Percentiles rank a stretch among this genome's conserved stretches.
These are phyloP conservation scores for Amphipoea oculea DNA, from an alignment of 2,888 invertebrate species.

Conservation along the genomic window DNA sequence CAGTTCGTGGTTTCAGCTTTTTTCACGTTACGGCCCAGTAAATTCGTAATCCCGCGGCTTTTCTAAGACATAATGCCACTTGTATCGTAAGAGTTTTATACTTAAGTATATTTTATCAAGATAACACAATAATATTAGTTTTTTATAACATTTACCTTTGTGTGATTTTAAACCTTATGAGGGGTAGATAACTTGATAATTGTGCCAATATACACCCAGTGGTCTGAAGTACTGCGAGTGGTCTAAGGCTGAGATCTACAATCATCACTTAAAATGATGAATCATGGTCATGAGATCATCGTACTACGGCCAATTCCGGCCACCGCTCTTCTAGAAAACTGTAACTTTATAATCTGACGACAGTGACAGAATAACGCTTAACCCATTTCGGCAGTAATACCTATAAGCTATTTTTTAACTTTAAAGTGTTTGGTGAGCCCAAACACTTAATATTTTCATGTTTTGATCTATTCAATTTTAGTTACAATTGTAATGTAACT, in stretches of 20 bases:
- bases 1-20: slow-evolving; percentile 43
- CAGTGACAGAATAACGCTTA: too few relatives aligned
- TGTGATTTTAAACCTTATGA: background rate
- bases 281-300: too few relatives aligned
- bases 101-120: background rate
- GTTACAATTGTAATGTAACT: too few relatives aligned
- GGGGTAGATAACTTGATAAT: background rate
- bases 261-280: too few relatives aligned
- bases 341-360: background rate
- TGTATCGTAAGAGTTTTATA: slow-evolving; percentile 9
- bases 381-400: background rate
- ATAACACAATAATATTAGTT: background rate
- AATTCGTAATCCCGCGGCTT: slow-evolving; percentile 32
- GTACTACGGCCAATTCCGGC: too few relatives aligned
- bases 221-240: background rate
- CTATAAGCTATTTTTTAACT: background rate
- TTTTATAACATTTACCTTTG: background rate
- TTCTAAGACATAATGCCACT: slow-evolving; percentile 14
- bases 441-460: too few relatives aligned
- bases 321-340: too few relatives aligned
- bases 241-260: too few relatives aligned
- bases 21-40: slow-evolving; percentile 43
- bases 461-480: background rate
- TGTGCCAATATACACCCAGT: background rate
- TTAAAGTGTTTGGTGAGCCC: background rate